Evolutionary conservation across 1,140 invertebrate genomes (phyloP), one percentile per base, ranked within the genome.

Genomic region (Heliconius congener): DNA sequence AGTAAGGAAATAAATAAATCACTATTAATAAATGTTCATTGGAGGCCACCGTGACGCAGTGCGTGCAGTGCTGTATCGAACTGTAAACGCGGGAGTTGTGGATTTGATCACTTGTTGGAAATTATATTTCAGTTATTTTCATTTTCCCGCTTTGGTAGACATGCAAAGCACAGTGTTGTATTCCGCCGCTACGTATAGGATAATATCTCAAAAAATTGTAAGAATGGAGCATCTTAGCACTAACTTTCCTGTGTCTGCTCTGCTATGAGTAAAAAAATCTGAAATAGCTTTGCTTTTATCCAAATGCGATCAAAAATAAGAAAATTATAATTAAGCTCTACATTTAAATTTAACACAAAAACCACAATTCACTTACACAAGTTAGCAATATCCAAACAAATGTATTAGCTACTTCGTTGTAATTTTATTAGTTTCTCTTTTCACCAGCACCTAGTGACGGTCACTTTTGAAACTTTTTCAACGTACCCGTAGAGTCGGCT

Each of bases 401-500:
- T 66, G 11, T 66, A 66, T 66, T 30, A 66, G 23, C 11, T 66
- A 66, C 60, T 30, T 66, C 60, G 3, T 5, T 66, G 60, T 66
- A 66, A 66, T 66, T 75, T 76, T 73, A 80, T 80, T 73, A 73
- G 46, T 66, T 77, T 16, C 70, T 16, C 73, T 50, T 71, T 76
- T 57, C 39, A 11, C 57, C 13, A 46, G 50, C 52, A 18, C 74
- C 60, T 66, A 39, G 60, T 76, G 74, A 50, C 74, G 74, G 74
- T 66, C 74, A 76, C 52, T 77, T 78, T 78, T 74, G n/a, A 60
- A 81, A 77, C 80, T 72, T 81, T 76, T 74, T 79, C 37, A 75
- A 71, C 75, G 79, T 52, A 16, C 39, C 72, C 71, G 71, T 27
- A 19, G 23, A 50, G 37, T 73, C 80, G 80, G 76, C 76, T 81